A percentile compares a stretch with the other conserved stretches of the same genome.
phyloP scores from a whole-genome alignment of 2,113 vertebrate genomes.

The Daubentonia madagascariensis region DNA sequence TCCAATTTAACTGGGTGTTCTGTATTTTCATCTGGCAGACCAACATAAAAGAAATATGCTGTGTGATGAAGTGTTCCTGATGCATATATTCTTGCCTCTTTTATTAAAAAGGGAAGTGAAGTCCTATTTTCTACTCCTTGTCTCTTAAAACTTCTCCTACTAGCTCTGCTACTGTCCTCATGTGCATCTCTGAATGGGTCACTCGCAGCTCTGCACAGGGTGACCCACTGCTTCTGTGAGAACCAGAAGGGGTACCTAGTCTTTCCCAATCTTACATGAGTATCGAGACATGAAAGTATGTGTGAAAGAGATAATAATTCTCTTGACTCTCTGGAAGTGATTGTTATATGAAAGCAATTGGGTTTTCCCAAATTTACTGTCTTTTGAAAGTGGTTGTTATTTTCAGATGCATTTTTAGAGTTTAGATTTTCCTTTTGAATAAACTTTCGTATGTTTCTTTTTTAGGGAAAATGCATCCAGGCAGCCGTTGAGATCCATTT shows the following conservation, averaged over 20 bases:
- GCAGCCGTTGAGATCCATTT: neutral
- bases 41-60: neutral
- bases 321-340: neutral
- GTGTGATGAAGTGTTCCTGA: neutral
- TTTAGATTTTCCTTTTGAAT: constrained; percentile 31
- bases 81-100: neutral
- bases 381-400: constrained; percentile 28
- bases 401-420: constrained; percentile 20
- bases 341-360: neutral
- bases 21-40: neutral
- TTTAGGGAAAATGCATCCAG: constrained; percentile 33
- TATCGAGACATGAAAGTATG: neutral
- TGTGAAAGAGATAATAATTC: neutral
- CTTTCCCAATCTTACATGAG: neutral
- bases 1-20: neutral
- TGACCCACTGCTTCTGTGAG: neutral
- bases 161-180: neutral
- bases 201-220: neutral
- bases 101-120: neutral
- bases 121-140: neutral
- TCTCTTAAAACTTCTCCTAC: neutral
- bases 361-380: neutral
- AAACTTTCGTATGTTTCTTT: neutral
- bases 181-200: neutral
- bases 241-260: neutral